Base-by-base conservation (phyloP, 2,888 invertebrate species). In the Acrocera orbiculus region DNA sequence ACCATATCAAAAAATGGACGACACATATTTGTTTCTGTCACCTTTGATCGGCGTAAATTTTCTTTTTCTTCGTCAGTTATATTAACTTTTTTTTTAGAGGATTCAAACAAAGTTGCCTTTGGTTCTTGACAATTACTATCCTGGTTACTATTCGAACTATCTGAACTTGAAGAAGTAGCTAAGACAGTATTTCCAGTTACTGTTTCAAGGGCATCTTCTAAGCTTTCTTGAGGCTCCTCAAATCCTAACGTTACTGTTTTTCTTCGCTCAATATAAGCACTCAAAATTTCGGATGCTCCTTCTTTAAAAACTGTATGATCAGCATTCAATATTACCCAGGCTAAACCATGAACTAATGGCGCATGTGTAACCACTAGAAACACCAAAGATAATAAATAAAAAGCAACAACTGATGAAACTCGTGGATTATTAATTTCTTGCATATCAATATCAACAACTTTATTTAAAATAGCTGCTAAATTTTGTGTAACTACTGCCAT, bases 21-120 rank as follows among this genome's bases (percentile, higher is more conserved):
- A 31, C 48, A 44, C 35, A 51, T 27, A 13, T 49, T 47, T 7
- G 47, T 33, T 37, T 41, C 7, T 41, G 43, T 11, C 16, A n/a
- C 20, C 4, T n/a, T 7, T 4, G 9, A 37, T 40, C 33, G 51
- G 46, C 4, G 52, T 2, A 60, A 35, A 35, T 76, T 70, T 47
- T 85, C 77, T 50, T 93, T 93, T 52, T 93, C 90, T 54, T 93
- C 92, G 50, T 92, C 92, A 0, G 92, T 92, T 14, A 89, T 81
- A 57, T 89, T 90, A 32, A 73, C 48, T 35, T 64, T 62, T 47
- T 67, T 70, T 1, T 32, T 4, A 11, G 23, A 11, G 4, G 23
- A 23, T n/a, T n/a, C n/a, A n/a, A n/a, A n/a, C n/a, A n/a, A n/a
- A n/a, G n/a, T n/a, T n/a, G n/a, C n/a, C n/a, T n/a, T n/a, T n/a